phyloP scores from a whole-genome alignment of 2,888 invertebrate species.

The Athetis lepigone region DNA sequence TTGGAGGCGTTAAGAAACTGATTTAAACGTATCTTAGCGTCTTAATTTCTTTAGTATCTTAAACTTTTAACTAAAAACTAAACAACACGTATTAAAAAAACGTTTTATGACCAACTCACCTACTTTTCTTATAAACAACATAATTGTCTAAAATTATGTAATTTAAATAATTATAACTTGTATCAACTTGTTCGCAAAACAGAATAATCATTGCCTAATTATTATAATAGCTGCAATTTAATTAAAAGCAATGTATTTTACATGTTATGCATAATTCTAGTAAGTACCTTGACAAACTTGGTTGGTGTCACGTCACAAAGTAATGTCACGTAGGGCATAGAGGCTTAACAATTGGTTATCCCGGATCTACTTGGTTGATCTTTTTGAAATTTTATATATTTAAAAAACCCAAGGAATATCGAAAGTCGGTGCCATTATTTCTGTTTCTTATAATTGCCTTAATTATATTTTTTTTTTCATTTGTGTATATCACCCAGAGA shows the following conservation, averaged over 20 bases:
- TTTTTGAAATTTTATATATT: no score
- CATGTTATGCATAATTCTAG: conserved; percentile 13
- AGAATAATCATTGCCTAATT: conserved; percentile 41
- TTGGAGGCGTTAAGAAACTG: no score
- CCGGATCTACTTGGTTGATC: no score
- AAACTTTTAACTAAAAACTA: not conserved
- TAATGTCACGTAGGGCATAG: no score
- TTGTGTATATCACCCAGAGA: no score
- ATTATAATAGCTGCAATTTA: conserved; percentile 36
- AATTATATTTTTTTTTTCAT: no score
- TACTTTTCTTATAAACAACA: conserved; percentile 29
- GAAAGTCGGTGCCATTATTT: no score
- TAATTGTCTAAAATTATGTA: conserved; percentile 23
- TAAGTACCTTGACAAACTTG: not conserved
- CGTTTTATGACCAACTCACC: not conserved
- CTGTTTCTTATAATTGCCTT: no score
- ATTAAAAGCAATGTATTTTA: conserved; percentile 19
- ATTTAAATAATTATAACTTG: conserved; percentile 42
- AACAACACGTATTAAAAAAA: not conserved
- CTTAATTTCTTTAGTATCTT: not conserved
- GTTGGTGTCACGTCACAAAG: no score
- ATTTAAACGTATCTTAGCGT: no score
- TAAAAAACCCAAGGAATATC: no score
- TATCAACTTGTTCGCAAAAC: conserved; percentile 27
- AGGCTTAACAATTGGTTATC: no score